A percentile compares a stretch with the other conserved stretches of the same genome.
Conservation (phyloP, 1,140 invertebrate genomes). For the Hydropsyche tenuis region DNA sequence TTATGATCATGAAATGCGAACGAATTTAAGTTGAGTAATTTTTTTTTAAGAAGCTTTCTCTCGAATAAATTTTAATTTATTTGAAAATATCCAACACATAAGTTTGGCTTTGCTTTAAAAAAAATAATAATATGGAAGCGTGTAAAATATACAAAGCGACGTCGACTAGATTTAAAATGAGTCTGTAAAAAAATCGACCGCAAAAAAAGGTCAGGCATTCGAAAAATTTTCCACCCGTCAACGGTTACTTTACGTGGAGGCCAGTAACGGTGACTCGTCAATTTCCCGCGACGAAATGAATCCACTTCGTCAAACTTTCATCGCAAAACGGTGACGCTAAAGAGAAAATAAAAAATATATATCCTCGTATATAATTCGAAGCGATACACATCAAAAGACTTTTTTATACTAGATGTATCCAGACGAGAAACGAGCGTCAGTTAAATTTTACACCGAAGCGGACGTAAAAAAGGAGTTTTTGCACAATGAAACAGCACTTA, state of each 20-base stretch:
- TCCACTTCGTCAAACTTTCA: slow-evolving; percentile 9
- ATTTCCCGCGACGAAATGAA: background rate
- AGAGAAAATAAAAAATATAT: slow-evolving; percentile 2
- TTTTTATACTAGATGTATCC: background rate
- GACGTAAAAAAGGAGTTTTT: background rate
- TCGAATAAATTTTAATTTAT: too few relatives aligned
- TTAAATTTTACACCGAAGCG: slow-evolving; percentile 9
- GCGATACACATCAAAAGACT: background rate
- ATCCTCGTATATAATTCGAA: background rate
- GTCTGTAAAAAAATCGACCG: too few relatives aligned
- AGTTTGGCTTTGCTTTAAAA: too few relatives aligned
- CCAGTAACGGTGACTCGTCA: slow-evolving; percentile 9
- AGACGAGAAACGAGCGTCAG: background rate
- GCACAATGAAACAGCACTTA: slow-evolving; percentile 12
- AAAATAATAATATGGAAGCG: too few relatives aligned
- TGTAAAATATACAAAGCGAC: too few relatives aligned
- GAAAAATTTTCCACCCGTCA: slow-evolving; percentile 22
- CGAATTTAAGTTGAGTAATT: too few relatives aligned
- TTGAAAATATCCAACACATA: too few relatives aligned
- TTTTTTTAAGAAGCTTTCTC: too few relatives aligned
- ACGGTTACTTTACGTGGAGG: background rate
- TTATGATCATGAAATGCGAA: too few relatives aligned
- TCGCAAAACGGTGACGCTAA: background rate
- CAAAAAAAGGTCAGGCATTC: slow-evolving; percentile 1
- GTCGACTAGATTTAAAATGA: too few relatives aligned